Evolutionary conservation across 2,113 vertebrate species (phyloP).

Genomic region (Oncorhynchus masou): DNA sequence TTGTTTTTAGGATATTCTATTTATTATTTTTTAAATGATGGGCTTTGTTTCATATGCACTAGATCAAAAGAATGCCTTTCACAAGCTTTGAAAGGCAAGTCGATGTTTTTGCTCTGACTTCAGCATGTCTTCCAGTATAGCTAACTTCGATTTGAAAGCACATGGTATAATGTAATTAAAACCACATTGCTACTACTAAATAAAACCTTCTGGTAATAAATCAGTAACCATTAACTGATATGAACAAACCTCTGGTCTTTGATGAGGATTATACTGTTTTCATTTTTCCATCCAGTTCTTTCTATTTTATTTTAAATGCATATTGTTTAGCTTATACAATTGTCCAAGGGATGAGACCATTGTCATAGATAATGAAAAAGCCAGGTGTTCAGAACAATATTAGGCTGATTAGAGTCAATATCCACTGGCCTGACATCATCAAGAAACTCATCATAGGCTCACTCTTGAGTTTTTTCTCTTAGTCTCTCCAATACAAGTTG

Average conservation of each 20-base stretch:
- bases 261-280: too few species aligned
- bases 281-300: too few species aligned
- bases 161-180: slow-evolving; percentile 44
- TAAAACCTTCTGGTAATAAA: slow-evolving; percentile 11
- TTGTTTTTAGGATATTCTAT: slow-evolving; percentile 6
- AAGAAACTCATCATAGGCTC: too few species aligned
- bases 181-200: slow-evolving; percentile 40
- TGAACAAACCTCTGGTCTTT: too few species aligned
- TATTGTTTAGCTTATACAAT: not conserved
- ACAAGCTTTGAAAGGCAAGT: slow-evolving; percentile 24
- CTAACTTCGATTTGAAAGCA: slow-evolving; percentile 29
- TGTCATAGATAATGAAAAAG: too few species aligned
- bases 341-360: slow-evolving; percentile 1
- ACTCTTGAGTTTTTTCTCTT: too few species aligned
- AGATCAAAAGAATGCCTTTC: slow-evolving; percentile 32
- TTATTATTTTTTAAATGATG: not conserved
- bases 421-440: too few species aligned
- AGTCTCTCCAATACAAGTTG: too few species aligned
- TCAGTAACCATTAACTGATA: too few species aligned
- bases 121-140: slow-evolving; percentile 31
- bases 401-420: too few species aligned
- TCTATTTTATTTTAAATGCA: not conserved
- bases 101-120: slow-evolving; percentile 24
- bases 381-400: too few species aligned
- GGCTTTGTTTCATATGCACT: slow-evolving; percentile 8